These are phyloP conservation scores for Oreochromis aureus DNA, from an alignment of 2,113 vertebrate genomes.

Conservation along the genomic window DNA sequence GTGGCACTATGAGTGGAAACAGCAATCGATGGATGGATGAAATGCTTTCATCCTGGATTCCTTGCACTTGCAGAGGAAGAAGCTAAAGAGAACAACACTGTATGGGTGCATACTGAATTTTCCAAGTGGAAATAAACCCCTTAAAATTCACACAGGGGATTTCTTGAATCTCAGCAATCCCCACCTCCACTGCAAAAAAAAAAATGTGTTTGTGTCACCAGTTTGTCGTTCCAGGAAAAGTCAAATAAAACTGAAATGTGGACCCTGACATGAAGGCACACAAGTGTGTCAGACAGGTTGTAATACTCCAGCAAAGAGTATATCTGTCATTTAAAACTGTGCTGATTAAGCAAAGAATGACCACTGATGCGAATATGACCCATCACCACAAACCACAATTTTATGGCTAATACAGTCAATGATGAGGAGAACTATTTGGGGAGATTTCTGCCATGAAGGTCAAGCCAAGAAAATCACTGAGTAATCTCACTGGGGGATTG, in stretches of 20 bases:
- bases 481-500: conserved; percentile 1
- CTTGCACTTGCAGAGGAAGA: not conserved
- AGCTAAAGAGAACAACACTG: conserved; percentile 31
- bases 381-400: conserved; percentile 24
- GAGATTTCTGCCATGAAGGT: conserved; percentile 8
- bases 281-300: conserved; percentile 2
- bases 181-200: not conserved
- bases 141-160: conserved; percentile 25
- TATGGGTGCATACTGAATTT: not conserved
- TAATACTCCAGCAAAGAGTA: not conserved
- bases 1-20: not conserved
- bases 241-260: not conserved
- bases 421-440: not conserved
- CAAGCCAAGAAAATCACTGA: conserved; percentile 14
- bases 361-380: conserved; percentile 14
- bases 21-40: conserved; percentile 36
- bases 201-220: not conserved
- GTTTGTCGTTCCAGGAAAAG: not conserved
- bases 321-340: conserved; percentile 7
- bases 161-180: not conserved
- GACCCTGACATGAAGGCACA: not conserved
- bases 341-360: conserved; percentile 25
- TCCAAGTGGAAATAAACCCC: conserved; percentile 21
- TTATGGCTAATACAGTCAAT: conserved; percentile 16
- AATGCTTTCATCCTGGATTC: conserved; percentile 40